A percentile compares a stretch with the other conserved stretches of the same genome.
Conservation (phyloP, 1,140 invertebrate species). For the Pseudomyrmex flavicornis region DNA sequence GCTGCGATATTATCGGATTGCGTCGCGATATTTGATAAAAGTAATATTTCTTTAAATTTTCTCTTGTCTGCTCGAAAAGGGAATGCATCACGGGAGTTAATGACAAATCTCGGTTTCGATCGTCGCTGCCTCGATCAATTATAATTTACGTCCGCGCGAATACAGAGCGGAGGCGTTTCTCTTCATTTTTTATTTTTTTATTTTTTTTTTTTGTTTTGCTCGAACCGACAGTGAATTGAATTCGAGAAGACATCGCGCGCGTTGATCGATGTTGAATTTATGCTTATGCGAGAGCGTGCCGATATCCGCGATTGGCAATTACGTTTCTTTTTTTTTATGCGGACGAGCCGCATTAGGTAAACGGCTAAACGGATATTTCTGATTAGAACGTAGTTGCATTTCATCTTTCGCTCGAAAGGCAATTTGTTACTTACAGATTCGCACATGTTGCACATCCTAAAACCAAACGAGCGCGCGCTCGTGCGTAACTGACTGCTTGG, state of each 20-base stretch:
- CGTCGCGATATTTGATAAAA: slow-evolving; percentile 26
- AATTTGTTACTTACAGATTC: slow-evolving; percentile 52
- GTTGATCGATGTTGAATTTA: slow-evolving; percentile 49
- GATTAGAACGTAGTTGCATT: slow-evolving; percentile 37
- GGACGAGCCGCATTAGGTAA: slow-evolving; percentile 7
- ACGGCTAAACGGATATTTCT: slow-evolving; percentile 17
- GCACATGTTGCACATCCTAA: background rate
- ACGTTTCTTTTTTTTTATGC: slow-evolving; percentile 24
- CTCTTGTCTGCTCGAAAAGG: background rate
- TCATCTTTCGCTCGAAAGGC: slow-evolving; percentile 10
- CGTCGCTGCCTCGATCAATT: slow-evolving; percentile 33
- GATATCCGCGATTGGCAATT: slow-evolving; percentile 23
- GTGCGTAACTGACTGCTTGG: slow-evolving; percentile 15
- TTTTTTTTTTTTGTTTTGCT: background rate
- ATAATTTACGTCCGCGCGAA: slow-evolving; percentile 42
- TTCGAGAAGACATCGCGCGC: slow-evolving; percentile 18
- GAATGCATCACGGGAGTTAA: slow-evolving; percentile 28
- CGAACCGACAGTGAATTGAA: background rate
- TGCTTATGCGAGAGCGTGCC: slow-evolving; percentile 23
- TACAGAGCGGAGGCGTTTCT: background rate
- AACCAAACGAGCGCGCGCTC: background rate
- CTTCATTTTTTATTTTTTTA: background rate
- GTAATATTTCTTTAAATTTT: background rate
- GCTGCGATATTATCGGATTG: background rate
- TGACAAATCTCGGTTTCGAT: slow-evolving; percentile 10